A percentile compares a stretch with the other conserved stretches of the same genome.
Evolutionary conservation across 2,888 invertebrate genomes (phyloP).

Genomic region (Caenorhabditis sp.): DNA sequence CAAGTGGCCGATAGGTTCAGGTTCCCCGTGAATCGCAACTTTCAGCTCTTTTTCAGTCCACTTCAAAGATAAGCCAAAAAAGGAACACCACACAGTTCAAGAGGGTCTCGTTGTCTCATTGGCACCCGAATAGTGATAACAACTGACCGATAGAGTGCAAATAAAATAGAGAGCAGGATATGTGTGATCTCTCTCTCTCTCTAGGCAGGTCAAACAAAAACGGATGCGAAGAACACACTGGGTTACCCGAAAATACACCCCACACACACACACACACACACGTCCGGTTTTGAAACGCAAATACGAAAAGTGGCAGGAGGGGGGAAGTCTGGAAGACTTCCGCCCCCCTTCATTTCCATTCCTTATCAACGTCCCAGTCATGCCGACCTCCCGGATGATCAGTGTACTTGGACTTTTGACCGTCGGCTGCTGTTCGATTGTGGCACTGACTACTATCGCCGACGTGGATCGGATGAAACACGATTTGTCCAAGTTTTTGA

Average conservation of each 20-base stretch:
- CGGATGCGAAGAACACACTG: neutral
- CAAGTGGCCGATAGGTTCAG: no score
- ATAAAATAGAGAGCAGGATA: neutral
- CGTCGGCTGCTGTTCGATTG: neutral
- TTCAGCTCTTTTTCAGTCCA: no score
- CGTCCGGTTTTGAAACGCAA: conserved; percentile 13
- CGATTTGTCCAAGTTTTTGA: conserved; percentile 62
- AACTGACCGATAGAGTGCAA: neutral
- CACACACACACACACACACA: neutral
- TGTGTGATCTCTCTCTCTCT: neutral
- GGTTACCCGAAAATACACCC: no score
- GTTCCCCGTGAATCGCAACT: no score
- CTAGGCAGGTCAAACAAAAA: no score
- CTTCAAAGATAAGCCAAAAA: no score
- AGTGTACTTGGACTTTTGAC: neutral
- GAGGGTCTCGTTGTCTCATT: no score
- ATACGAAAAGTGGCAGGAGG: no score
- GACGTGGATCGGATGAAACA: conserved; percentile 64
- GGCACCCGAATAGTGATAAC: no score
- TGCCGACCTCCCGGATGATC: neutral
- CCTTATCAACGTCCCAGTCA: neutral
- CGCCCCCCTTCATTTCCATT: neutral
- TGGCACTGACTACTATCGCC: conserved; percentile 46
- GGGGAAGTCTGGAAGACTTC: neutral
- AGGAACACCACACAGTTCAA: no score